phyloP scores from a whole-genome alignment of 2,113 vertebrate species.

The Hiodon tergisus region DNA sequence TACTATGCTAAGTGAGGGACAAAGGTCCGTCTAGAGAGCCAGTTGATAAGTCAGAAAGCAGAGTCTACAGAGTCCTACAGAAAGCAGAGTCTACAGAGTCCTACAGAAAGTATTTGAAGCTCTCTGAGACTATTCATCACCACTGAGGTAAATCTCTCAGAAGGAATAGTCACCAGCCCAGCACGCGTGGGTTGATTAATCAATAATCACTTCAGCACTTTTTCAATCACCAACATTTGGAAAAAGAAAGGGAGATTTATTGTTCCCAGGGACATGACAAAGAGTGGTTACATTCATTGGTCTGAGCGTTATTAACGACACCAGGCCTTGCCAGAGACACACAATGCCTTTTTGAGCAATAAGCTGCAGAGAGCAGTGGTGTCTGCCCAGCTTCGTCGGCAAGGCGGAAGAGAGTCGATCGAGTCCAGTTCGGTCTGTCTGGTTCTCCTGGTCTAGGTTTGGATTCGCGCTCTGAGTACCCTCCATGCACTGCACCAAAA shows the following conservation, averaged over 20 bases:
- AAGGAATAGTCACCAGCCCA: background rate
- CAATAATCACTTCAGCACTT: background rate
- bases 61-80: too few species aligned
- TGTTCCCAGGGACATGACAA: background rate
- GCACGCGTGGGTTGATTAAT: background rate
- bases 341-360: constrained; percentile 7
- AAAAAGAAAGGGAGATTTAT: background rate
- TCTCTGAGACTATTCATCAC: background rate
- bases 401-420: background rate
- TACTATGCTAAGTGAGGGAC: too few species aligned
- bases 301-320: constrained; percentile 11
- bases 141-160: background rate
- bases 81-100: too few species aligned
- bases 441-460: background rate
- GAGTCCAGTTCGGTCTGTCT: constrained; percentile 1
- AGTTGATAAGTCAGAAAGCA: too few species aligned
- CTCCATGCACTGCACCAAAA: constrained; percentile 8
- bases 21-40: too few species aligned
- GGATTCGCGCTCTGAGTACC: background rate
- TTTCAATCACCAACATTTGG: background rate
- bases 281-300: background rate
- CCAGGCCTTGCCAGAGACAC: background rate
- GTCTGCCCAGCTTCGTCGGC: constrained; percentile 1
- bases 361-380: constrained; percentile 6
- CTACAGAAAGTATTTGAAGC: background rate